Evolutionary conservation across 2,797 vertebrate species (phyloP).

Genomic region (Smutsia gigantea): DNA sequence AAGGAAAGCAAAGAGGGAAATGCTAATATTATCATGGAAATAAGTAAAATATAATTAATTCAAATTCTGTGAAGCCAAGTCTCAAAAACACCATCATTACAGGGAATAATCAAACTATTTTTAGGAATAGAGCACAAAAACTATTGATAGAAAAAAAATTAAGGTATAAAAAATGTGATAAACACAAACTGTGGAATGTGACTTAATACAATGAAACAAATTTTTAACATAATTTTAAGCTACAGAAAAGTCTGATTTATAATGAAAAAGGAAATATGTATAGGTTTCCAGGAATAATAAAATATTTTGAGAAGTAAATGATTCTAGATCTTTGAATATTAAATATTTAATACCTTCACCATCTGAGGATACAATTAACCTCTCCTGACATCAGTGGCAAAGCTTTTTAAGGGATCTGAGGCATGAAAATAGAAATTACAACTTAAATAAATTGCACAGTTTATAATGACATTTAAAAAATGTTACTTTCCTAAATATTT

Average conservation of each 20-base stretch:
- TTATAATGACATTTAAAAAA: slow-evolving; percentile 68
- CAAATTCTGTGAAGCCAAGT: slow-evolving; percentile 2
- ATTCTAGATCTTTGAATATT: slow-evolving; percentile 39
- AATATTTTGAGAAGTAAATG: slow-evolving; percentile 49
- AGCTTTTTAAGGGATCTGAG: slow-evolving; percentile 71
- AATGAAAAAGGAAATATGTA: neutral
- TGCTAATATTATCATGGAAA: slow-evolving; percentile 16
- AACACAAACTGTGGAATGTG: neutral
- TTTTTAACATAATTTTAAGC: neutral
- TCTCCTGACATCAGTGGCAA: slow-evolving; percentile 63
- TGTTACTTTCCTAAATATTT: slow-evolving; percentile 61
- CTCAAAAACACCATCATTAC: neutral
- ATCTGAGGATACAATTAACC: slow-evolving; percentile 81
- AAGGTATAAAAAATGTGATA: neutral
- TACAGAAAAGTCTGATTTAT: neutral
- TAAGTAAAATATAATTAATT: neutral
- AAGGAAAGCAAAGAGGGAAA: neutral
- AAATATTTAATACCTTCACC: slow-evolving; percentile 71
- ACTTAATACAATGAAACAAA: neutral
- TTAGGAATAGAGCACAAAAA: neutral
- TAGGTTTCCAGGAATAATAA: neutral
- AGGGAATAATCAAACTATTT: neutral
- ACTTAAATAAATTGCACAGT: slow-evolving; percentile 66
- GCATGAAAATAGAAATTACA: slow-evolving; percentile 75
- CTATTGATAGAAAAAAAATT: neutral